Evolutionary conservation across 2,797 vertebrate genomes (phyloP), one percentile per base, ranked within the genome.

Genomic region (Columba guinea): DNA sequence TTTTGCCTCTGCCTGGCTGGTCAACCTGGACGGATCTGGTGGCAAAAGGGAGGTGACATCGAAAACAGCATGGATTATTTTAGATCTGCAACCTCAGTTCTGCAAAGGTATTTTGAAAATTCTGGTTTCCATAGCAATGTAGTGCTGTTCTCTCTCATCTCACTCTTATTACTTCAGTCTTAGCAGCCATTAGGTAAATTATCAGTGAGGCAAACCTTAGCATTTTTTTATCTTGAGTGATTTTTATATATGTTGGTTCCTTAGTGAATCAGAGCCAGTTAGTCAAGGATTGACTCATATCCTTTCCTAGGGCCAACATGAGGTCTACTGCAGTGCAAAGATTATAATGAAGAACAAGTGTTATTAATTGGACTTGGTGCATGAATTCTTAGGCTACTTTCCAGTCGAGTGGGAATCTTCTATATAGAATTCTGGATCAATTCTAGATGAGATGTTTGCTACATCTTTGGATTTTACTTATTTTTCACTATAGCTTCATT

Each of bases 61-160:
- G 53, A 85, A 97, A 91, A 44, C 76, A 27, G 58, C 22, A 27
- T 62, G 24, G 73, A 73, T 52, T 78, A 49, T 84, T 94, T 89
- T 92, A 88, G 74, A 79, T 95, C 53, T 67, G 64, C 91, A 89
- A 67, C 84, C 68, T 96, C 79, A 48, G 69, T 81, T 93, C 95
- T 87, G 80, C 75, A 93, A 93, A 96, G 97, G 92, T 94, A 95
- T 96, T 97, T 97, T 96, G 90, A 97, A 97, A 95, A 94, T 91
- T 93, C 94, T 63, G 55, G 97, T 98, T 97, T 96, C 96, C 96
- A 97, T 96, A 96, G 97, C 17, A 76, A 97, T 97, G 94, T 87
- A 95, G 91, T 95, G 75, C 95, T 92, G 81, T 83, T 96, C 76
- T 93, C 94, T 80, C 59, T 75, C 76, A 73, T 94, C 64, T 80